Evolutionary conservation across 2,797 vertebrate genomes (phyloP), one percentile per base, ranked within the genome.

Genomic region (Sebastes flavidus): DNA sequence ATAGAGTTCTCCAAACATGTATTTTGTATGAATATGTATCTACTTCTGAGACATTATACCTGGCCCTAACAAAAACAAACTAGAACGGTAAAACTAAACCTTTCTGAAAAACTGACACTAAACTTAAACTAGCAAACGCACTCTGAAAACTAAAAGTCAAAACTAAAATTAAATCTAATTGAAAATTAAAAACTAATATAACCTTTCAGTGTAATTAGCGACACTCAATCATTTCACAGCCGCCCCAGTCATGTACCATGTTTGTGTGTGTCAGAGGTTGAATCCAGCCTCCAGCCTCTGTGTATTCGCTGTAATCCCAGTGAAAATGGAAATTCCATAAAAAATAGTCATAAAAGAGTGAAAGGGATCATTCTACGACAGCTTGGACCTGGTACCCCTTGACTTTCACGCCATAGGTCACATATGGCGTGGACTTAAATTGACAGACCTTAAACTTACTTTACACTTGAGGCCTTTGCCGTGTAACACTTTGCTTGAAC

Each of bases 391-490:
- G 88, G 85, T 85, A 83, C 82, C 78, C 89, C 80, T 93, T 85
- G 90, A 93, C 92, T 78, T 85, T 82, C 80, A 68, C 72, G 58
- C 67, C 72, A 80, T 32, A 89, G 92, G 93, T 93, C 92, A 93
- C 92, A 93, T 82, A 78, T 93, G 92, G 88, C 77, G 58, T 10
- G 65, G 80, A 65, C 84, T 86, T 84, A 58, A 89, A 85, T 46
- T 78, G 85, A 89, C 85, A 83, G 89, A 86, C 81, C 81, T 86
- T 86, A 88, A 91, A 88, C 85, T 82, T 85, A 76, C 86, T 87
- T 91, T 91, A 89, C 91, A 91, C 92, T 83, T 30, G 80, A 80
- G 92, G 79, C 87, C 77, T 38, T 75, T 65, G 74, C 77, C 62
- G 75, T 81, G 83, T 71, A 90, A 89, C 91, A 87, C 86, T 89